These are phyloP conservation scores for Cremastinae sp. DNA, from an alignment of 2,888 invertebrate species.

Conservation along the genomic window DNA sequence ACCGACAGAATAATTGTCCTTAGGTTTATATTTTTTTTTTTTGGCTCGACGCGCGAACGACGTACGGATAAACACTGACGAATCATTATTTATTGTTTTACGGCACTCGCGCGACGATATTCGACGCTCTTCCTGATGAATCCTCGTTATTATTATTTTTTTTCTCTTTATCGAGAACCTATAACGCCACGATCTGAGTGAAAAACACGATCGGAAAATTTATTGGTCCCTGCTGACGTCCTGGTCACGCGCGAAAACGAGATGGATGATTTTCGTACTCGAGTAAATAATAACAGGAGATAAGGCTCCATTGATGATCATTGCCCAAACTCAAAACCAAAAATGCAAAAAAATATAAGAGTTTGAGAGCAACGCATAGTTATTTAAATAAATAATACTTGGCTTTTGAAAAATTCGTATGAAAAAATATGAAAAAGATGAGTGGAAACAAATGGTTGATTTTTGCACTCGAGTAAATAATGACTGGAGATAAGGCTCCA, in stretches of 20 bases:
- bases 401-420: no score
- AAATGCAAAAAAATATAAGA: background rate
- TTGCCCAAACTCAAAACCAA: background rate
- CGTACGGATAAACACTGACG: constrained; percentile 56
- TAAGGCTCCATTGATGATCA: no score
- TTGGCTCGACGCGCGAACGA: constrained; percentile 48
- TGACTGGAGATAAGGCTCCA: no score
- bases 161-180: constrained; percentile 31
- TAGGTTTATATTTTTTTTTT: constrained; percentile 43
- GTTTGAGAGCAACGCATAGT: background rate
- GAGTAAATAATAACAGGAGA: no score
- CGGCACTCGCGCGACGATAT: constrained; percentile 36
- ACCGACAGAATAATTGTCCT: constrained; percentile 64
- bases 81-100: constrained; percentile 56
- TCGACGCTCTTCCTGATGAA: constrained; percentile 19
- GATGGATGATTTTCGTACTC: no score
- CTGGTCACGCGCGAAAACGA: background rate
- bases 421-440: no score
- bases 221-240: constrained; percentile 30
- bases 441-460: no score
- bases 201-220: constrained; percentile 37
- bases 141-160: constrained; percentile 23
- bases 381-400: background rate
- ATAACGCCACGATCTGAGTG: constrained; percentile 23
- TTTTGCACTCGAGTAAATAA: no score